These are phyloP conservation scores for Siderastrea radians DNA, from an alignment of 92 coral and sea anemone species.

Conservation along the genomic window DNA sequence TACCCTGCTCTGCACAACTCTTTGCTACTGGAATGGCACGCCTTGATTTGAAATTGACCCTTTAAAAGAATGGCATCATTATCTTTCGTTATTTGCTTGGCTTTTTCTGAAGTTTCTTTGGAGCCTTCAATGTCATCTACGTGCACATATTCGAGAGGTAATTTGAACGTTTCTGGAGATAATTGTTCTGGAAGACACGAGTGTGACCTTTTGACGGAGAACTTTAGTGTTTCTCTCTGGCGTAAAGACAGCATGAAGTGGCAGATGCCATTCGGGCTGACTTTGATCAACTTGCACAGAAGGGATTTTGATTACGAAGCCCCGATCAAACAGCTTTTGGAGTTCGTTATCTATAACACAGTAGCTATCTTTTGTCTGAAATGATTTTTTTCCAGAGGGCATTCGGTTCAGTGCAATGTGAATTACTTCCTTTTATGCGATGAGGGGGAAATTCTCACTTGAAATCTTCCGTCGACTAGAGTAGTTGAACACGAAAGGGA, in stretches of 20 bases:
- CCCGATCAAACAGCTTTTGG: slow-evolving; percentile 55
- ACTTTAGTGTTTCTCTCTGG: slow-evolving; percentile 52
- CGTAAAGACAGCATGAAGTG: slow-evolving; percentile 62
- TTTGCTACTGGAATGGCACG: slow-evolving; percentile 29
- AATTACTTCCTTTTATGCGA: slow-evolving; percentile 55
- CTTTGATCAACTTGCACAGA: slow-evolving; percentile 35
- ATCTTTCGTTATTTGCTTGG: slow-evolving; percentile 12
- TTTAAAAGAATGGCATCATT: slow-evolving; percentile 41
- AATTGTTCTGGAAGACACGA: slow-evolving; percentile 40
- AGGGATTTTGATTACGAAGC: slow-evolving; percentile 46
- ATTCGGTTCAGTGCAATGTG: slow-evolving; percentile 68
- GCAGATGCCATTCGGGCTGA: slow-evolving; percentile 59
- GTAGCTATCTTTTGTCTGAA: slow-evolving; percentile 33
- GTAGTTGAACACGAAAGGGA: slow-evolving; percentile 49
- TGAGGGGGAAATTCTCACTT: slow-evolving; percentile 64
- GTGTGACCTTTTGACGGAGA: slow-evolving; percentile 33
- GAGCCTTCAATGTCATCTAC: slow-evolving; percentile 64
- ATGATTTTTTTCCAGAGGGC: slow-evolving; percentile 57
- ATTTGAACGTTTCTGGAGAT: slow-evolving; percentile 39
- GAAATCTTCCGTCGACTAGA: slow-evolving; percentile 54
- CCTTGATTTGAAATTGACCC: slow-evolving; percentile 43
- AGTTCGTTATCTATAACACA: slow-evolving; percentile 46
- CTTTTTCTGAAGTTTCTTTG: not conserved
- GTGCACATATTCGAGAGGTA: too few relatives aligned
- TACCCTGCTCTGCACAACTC: slow-evolving; percentile 69